Percentiles rank a stretch among this genome's conserved stretches.
Conservation (phyloP, 2,888 invertebrate genomes). For the Heteropelma amictum region DNA sequence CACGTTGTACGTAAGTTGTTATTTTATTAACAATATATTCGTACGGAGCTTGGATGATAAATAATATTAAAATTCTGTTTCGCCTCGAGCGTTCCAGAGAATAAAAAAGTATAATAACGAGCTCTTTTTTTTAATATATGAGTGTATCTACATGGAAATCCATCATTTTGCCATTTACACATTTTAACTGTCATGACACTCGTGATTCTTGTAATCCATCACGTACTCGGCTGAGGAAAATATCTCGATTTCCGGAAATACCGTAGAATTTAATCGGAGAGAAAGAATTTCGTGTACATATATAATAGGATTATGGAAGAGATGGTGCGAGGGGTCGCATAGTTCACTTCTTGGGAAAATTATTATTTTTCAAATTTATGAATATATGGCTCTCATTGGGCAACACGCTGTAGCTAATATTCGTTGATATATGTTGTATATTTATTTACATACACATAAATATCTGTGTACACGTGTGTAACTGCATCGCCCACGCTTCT, state of each 20-base stretch:
- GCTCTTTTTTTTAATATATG: not conserved
- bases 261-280: not conserved
- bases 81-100: not conserved
- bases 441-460: not conserved
- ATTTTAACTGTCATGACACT: not conserved
- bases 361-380: not conserved
- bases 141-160: constrained; percentile 11
- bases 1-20: constrained; percentile 18
- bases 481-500: constrained; percentile 34
- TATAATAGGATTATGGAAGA: constrained; percentile 9
- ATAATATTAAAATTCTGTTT: constrained; percentile 25
- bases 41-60: not conserved
- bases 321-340: not conserved
- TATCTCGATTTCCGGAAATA: constrained; percentile 29
- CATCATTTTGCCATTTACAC: constrained; percentile 18
- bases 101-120: constrained; percentile 17
- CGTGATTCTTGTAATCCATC: not conserved
- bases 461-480: not conserved
- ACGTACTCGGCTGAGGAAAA: not conserved
- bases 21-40: not conserved
- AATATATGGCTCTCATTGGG: constrained; percentile 9
- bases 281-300: constrained; percentile 7
- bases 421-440: no score
- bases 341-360: constrained; percentile 1
- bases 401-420: constrained; percentile 22